Evolutionary conservation across 1,140 invertebrate genomes (phyloP), one percentile per base, ranked within the genome.

Genomic region (Hyposmocoma kahamanoa): DNA sequence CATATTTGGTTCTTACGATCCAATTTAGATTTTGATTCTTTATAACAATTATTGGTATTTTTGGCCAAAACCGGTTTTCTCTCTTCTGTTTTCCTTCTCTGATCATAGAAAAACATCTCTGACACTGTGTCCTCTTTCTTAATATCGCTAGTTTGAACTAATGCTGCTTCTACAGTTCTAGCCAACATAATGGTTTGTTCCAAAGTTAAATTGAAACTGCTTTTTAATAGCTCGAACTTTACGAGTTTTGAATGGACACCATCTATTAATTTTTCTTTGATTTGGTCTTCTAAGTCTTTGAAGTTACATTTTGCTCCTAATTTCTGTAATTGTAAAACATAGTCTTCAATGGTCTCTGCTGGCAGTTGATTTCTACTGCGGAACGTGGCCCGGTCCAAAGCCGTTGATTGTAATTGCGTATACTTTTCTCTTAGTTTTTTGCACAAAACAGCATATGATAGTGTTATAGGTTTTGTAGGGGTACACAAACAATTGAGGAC

Each of bases 201-300:
- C 32, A 56, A 38, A n/a, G 43, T 13, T 22, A 47, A 28, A 11
- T 47, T n/a, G n/a, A n/a, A n/a, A n/a, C 44, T 3, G 43, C 43
- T 38, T 42, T 55, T 50, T 13, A 56, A 39, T 28, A 56, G 39
- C 26, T 53, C 51, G 38, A 53, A 53, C 28, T 43, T 47, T 19
- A 53, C 42, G 26, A 32, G 19, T 36, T 47, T 45, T n/a, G 30
- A 24, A 22, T 47, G 48, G 15, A 22, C 38, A 20, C 51, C 51
- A 47, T 53, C 48, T 19, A 53, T 15, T 28, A 53, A 43, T 19
- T 45, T 43, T 38, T 53, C 45, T 44, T 53, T 53, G 18, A 53
- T 43, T 44, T 53, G 39, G 0, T 43, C 39, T 15, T 42, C 38
- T 38, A 47, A 43, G 10, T 28, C 38, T 5, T 47, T 26, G 22